Base-by-base conservation (phyloP, 2,113 vertebrate species). In the Psophia crepitans region DNA sequence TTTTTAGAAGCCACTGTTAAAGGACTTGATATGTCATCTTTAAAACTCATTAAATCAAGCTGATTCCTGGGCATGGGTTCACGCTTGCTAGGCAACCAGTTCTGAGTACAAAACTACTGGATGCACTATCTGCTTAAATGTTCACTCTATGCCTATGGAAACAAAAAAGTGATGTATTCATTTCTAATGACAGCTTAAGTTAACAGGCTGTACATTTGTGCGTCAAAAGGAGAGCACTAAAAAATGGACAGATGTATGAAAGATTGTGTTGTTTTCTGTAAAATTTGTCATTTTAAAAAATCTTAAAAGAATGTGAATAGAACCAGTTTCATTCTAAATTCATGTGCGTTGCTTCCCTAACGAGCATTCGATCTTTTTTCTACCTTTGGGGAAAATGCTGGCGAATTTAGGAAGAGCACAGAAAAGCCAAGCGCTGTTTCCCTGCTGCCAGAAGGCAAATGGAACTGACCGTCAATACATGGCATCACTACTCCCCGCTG, bases 41-140 rank as follows among this genome's bases (percentile, higher is more conserved):
- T 80, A 87, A 89, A 87, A 97, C 57, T 60, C 86, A 94, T 87
- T 96, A 79, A 49, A 75, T 43, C 64, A 54, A 81, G 24, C 17
- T 71, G 61, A 70, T 56, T 81, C 84, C 69, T n/a, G 41, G 71
- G 30, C 6, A 66, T 58, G 53, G 53, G 39, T 94, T 93, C 66
- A 87, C 49, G 58, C 75, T 90, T 21, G 7, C 96, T 77, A 94
- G 71, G 82, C 90, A 96, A 93, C 66, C 23, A 53, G 26, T 43
- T 69, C 70, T 41, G 49, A 84, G 85, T 46, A 81, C 54, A 77
- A 87, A 95, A 91, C 60, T 74, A 80, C 35, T 93, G 75, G 58
- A 80, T 56, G 65, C 7, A 15, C 74, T 94, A 96, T 92, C 71
- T 77, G 63, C 87, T 80, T 63, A 43, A n/a, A 69, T 1, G 7